A percentile compares a stretch with the other conserved stretches of the same genome.
Conservation (phyloP, 1,140 invertebrate species). For the Drosophila arizonae region DNA sequence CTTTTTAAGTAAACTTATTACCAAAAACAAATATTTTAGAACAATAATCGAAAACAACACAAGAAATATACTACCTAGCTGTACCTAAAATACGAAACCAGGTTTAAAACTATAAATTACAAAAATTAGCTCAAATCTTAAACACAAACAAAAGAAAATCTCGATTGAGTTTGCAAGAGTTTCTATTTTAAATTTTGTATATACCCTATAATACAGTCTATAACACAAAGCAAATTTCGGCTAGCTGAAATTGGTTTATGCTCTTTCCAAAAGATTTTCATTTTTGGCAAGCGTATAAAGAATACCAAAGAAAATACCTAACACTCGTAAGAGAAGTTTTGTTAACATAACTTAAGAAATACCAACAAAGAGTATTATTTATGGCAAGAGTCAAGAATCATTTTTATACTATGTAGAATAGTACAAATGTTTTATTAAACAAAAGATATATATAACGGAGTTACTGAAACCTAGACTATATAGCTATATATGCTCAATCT, state of each 20-base stretch:
- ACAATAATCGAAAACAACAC: conserved; percentile 30
- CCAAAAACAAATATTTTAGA: conserved; percentile 28
- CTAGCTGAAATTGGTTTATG: conserved; percentile 47
- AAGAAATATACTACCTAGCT: conserved; percentile 59
- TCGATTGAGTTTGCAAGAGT: conserved; percentile 77
- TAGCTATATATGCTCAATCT: conserved; percentile 62
- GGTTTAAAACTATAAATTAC: conserved; percentile 46
- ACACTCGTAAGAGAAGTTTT: conserved; percentile 29
- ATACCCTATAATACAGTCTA: conserved; percentile 25
- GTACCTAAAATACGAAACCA: conserved; percentile 65
- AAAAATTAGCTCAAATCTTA: conserved; percentile 28
- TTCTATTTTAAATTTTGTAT: conserved; percentile 74
- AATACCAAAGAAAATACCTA: background rate
- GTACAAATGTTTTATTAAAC: conserved; percentile 71
- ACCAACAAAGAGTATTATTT: conserved; percentile 64
- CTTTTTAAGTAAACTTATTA: conserved; percentile 76
- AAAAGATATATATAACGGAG: conserved; percentile 42
- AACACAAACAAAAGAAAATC: conserved; percentile 31
- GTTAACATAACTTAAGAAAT: conserved; percentile 56
- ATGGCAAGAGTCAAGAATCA: conserved; percentile 46
- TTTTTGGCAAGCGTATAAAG: conserved; percentile 44
- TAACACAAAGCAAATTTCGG: conserved; percentile 33
- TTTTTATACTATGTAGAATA: conserved; percentile 73
- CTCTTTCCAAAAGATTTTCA: conserved; percentile 15
- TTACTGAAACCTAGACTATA: conserved; percentile 39